Evolutionary conservation across 2,888 invertebrate genomes (phyloP), one percentile per base, ranked within the genome.

Genomic region (Epinotia bilunana): DNA sequence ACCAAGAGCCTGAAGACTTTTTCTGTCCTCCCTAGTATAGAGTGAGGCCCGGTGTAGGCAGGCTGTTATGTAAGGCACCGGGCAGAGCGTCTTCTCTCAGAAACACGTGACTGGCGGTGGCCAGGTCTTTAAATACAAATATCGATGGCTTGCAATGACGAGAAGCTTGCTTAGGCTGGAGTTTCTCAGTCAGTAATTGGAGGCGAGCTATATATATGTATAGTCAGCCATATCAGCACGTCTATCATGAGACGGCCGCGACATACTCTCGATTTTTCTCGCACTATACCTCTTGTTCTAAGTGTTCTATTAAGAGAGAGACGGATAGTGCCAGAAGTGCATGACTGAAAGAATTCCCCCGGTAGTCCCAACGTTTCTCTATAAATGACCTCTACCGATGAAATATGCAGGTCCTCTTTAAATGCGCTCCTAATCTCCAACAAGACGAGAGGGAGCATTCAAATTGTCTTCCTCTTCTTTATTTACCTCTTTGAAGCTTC

Each of bases 111-210:
- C 43, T 67, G 3, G 72, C 28, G 0, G 77, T 79, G 1, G 71
- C 58, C 0, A 84, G 76, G 0, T 83, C 83, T 69, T 84, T 84
- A 55, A 62, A 81, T 0, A 84, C 58, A 57, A 84, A 84, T 0
- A 77, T 69, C 69, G 53, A 73, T 0, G 68, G 43, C 4, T 74
- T 73, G n/a, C 57, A 16, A 57, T 83, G 82, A 0, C 78, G 76
- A 9, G 80, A 71, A 16, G 78, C 60, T 33, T 76, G 77, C 18
- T 28, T 39, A 0, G 67, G 58, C n/a, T 63, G 33, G 53, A 20
- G 67, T 39, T 64, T 39, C 2, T 64, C 18, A 18, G 20, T 46
- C 6, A 23, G 9, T 9, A 12, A 20, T 18, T 23, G 64, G 7
- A 64, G 46, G 6, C 63, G 63, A 12, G 63, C 63, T 11, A 43